Conservation (phyloP, 2,888 invertebrate genomes). For the Cataglyphis cursor region DNA sequence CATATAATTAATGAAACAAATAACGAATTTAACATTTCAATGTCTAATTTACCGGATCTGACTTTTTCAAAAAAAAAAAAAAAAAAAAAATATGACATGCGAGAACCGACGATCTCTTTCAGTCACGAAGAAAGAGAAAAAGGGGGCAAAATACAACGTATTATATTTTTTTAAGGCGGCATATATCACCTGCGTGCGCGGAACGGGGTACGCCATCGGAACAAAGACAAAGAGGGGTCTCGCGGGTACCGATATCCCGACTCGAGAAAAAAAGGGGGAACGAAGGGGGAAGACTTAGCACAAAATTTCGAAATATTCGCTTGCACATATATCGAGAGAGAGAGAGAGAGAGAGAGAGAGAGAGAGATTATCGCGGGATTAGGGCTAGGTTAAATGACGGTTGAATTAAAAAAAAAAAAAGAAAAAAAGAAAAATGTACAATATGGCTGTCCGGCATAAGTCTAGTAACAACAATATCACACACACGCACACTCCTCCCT, state of each 20-base stretch:
- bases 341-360: not conserved
- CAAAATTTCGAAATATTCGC: not conserved
- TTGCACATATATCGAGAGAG: not conserved
- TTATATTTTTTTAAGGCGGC: not conserved
- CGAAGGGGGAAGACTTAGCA: no score
- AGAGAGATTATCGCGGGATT: constrained; percentile 2
- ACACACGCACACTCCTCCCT: not conserved
- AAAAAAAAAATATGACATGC: not conserved
- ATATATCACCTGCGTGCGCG: not conserved
- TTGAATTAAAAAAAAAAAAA: constrained; percentile 63
- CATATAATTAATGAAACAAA: constrained; percentile 39
- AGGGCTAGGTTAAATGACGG: constrained; percentile 59
- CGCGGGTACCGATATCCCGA: not conserved
- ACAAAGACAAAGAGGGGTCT: constrained; percentile 51
- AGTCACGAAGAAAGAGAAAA: not conserved
- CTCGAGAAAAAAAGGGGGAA: not conserved
- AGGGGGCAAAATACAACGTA: not conserved
- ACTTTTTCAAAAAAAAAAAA: not conserved
- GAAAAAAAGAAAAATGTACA: constrained; percentile 73
- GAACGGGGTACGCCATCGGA: constrained; percentile 31
- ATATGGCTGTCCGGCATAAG: constrained; percentile 80
- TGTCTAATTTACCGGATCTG: no score
- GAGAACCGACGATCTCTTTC: not conserved
- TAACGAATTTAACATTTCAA: not conserved
- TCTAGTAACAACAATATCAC: constrained; percentile 75